Evolutionary conservation across 2,113 vertebrate genomes (phyloP), one percentile per base, ranked within the genome.

Genomic region (Axis porcinus): DNA sequence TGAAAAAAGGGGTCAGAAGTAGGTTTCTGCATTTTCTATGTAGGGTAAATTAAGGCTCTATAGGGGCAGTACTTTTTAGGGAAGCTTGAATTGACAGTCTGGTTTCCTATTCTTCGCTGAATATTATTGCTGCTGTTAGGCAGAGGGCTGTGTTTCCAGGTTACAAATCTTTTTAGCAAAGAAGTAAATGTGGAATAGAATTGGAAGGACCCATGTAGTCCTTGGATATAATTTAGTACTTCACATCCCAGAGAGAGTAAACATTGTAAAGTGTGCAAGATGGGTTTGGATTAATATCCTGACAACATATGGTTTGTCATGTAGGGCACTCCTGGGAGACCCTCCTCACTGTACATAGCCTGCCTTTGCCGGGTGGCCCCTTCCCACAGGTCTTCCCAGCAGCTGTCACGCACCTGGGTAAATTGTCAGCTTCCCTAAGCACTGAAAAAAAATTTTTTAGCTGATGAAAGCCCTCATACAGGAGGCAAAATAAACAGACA

Each of bases 101-200:
- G 76, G 17, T 95, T 97, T 92, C 47, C 54, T 95, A 4, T 88
- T 90, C 55, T 96, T 97, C 94, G 86, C 30, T 83, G 64, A 90
- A n/a, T 97, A 58, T 97, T 97, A 87, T 67, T 94, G 93, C 97
- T 93, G 54, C 58, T 86, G 9, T 95, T 94, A 97, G 85, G 81
- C 54, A 94, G 67, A 95, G n/a, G 76, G 82, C 90, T 97, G 95
- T 98, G 92, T 97, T 97, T 98, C 94, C n/a, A 96, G 94, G 95
- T 96, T 97, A 95, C 94, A 97, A 88, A 96, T 97, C 92, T 96
- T 94, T 97, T 97, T 95, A 97, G 94, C 90, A 97, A 97, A 96
- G 90, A 97, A 82, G 70, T 97, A 87, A 97, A 67, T 93, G 43
- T 94, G 86, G 88, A 96, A 89, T 89, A 96, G 90, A 96, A 97